phyloP scores from a whole-genome alignment of 2,888 invertebrate species.

The Tachina grossa region DNA sequence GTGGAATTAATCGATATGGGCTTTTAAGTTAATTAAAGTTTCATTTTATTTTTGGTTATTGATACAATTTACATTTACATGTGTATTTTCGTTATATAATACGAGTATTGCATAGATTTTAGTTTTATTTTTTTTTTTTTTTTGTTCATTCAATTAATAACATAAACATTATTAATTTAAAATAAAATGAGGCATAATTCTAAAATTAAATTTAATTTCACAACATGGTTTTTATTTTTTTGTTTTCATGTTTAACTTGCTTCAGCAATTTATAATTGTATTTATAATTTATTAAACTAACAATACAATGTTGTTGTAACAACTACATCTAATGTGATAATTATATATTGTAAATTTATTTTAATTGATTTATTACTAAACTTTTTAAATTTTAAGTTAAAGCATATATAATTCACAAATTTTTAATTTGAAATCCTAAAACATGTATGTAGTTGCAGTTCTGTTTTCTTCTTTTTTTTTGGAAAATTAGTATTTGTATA shows the following conservation, averaged over 20 bases:
- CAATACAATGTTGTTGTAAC: conserved; percentile 50
- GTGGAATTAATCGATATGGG: neutral
- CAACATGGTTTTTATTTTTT: conserved; percentile 54
- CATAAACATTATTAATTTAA: conserved; percentile 33
- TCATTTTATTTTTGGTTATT: conserved; percentile 59
- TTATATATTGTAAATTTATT: conserved; percentile 27
- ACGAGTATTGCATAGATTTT: conserved; percentile 32
- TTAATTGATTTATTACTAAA: conserved; percentile 21
- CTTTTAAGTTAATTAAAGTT: conserved; percentile 12
- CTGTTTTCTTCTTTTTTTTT: neutral
- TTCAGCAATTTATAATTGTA: conserved; percentile 37
- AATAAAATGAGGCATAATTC: conserved; percentile 50
- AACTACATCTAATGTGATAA: conserved; percentile 33
- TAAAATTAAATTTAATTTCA: conserved; percentile 65
- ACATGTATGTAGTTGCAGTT: conserved; percentile 13
- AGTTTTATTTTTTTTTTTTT: conserved; percentile 8
- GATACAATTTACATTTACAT: conserved; percentile 45
- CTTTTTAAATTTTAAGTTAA: conserved; percentile 25
- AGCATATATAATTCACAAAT: conserved; percentile 6
- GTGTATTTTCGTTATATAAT: neutral
- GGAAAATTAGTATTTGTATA: neutral
- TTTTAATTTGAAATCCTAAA: conserved; percentile 29
- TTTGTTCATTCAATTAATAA: conserved; percentile 7
- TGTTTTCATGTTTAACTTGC: conserved; percentile 53
- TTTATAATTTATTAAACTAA: conserved; percentile 26